Evolutionary conservation across 2,888 invertebrate species (phyloP), one percentile per base, ranked within the genome.

Genomic region (Alloplasta piceator): DNA sequence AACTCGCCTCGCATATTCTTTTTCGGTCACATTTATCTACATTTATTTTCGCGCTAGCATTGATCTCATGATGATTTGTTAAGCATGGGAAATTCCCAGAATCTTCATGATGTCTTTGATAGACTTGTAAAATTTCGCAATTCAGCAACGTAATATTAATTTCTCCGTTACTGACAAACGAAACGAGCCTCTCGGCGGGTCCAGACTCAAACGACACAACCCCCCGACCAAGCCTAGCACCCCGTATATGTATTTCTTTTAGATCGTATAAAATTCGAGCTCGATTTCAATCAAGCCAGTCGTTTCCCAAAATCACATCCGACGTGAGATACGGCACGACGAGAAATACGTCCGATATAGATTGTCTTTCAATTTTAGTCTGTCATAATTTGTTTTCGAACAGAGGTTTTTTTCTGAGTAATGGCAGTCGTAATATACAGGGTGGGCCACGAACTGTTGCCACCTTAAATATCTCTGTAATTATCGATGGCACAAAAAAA

Each of bases 261-360:
- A 43, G 4, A 10, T 43, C 43, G 10, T 43, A 43, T 10, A 43
- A 10, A 10, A 43, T 43, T 43, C 43, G 43, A 1, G 43, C 43
- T 1, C 10, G 1, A 10, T 43, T 43, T 43, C 43, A 4, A 9
- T 43, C 43, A 43, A 43, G 43, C 43, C 43, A 43, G 10, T 43
- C 43, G 43, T 43, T 43, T 4, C 43, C 43, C 43, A 80, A 46
- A 38, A 80, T 80, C 4, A 75, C 16, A 10, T 68, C 64, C 6
- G 67, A 63, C 4, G 79, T 73, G 7, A 74, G 26, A 46, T 55
- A 63, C 0, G 78, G 68, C 1, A 78, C 50, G 0, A 78, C 72
- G 9, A 79, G 16, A 48, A 74, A 68, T 0, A 52, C 10, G 26
- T 55, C 7, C 0, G 41, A 14, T n/a, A 63, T 52, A 1, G 9